Evolutionary conservation across 2,113 vertebrate species (phyloP), one percentile per base, ranked within the genome.

Genomic region (Thymallus thymallus): DNA sequence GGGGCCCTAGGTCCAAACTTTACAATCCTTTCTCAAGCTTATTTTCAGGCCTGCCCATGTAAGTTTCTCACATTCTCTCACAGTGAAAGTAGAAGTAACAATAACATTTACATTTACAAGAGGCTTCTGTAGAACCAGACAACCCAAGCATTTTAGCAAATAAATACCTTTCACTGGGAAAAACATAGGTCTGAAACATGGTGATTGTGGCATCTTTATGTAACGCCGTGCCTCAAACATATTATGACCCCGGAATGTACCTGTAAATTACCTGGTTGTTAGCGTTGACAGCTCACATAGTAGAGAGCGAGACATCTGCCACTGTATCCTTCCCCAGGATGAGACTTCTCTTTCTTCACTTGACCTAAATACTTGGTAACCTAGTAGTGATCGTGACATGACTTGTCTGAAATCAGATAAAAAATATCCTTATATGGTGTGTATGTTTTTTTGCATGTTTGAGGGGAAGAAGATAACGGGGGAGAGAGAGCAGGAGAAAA

Each of bases 361-460:
- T 82, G 81, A 83, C 74, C 80, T 76, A 77, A 74, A 81, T 81
- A 74, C 78, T 73, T 73, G 46, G 61, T 13, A 64, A 74, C 41
- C 62, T 22, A 62, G 24, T 61, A 46, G 13, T 16, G 74, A 76
- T 76, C 79, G 71, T 76, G 80, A 82, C 65, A 66, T 60, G 23
- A 75, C 71, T 70, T 69, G 83, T 23, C 71, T 71, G 35, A 65
- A 24, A 55, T n/a, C 56, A 60, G 20, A 60, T 18, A 1, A 14
- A 18, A 45, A 58, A 65, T 61, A 60, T 45, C 62, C 26, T 66
- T 26, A 12, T 5, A 69, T 16, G n/a, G 7, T 69, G 23, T 64
- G n/a, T 60, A 10, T 60, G n/a, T 60, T n/a, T 60, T 60, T 60
- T 13, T 60, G 56, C 3, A 6, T 23, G 56, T 7, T n/a, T 60